A percentile compares a stretch with the other conserved stretches of the same genome.
These are phyloP conservation scores for Clarias batrachus DNA, from an alignment of 2,113 vertebrate genomes.

Conservation along the genomic window DNA sequence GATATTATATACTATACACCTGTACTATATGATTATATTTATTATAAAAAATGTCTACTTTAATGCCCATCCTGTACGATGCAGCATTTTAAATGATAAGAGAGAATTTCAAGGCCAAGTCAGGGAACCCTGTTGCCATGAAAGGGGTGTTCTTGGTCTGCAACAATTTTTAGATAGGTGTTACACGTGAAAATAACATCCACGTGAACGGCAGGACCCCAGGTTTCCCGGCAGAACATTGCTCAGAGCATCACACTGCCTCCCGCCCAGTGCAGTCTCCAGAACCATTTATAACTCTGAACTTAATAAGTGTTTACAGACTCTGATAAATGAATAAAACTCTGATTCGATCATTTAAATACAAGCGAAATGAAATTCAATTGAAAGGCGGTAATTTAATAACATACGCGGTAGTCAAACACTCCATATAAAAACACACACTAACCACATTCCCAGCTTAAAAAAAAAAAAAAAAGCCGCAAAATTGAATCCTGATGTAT, in stretches of 20 bases:
- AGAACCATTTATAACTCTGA: neutral
- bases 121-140: no score
- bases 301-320: neutral
- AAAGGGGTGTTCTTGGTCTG: no score
- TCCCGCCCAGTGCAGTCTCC: neutral
- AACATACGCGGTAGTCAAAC: neutral
- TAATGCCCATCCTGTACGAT: neutral
- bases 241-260: no score
- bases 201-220: no score
- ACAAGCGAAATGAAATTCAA: slow-evolving; percentile 1
- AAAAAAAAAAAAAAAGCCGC: neutral
- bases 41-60: neutral
- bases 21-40: neutral
- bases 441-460: neutral
- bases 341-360: slow-evolving; percentile 4
- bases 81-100: neutral
- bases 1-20: neutral
- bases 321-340: slow-evolving; percentile 5
- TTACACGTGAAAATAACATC: no score
- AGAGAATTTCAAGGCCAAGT: no score
- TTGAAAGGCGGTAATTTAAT: neutral
- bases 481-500: slow-evolving; percentile 2
- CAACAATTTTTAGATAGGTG: no score
- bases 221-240: no score
- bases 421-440: neutral